Base-by-base conservation (phyloP, 1,140 invertebrate species). In the Metopolophium dirhodum region DNA sequence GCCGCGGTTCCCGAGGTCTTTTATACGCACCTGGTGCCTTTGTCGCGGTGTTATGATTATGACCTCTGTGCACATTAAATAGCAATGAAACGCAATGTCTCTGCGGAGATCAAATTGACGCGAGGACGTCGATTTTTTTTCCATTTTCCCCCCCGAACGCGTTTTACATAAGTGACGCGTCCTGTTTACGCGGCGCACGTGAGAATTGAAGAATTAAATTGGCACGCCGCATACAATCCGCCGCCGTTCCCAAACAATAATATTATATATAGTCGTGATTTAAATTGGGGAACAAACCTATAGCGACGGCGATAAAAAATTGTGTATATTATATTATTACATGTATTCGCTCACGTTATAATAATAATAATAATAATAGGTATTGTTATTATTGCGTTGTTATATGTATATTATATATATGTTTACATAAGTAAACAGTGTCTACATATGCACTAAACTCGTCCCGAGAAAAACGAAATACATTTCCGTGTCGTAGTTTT, bases 41-140 rank as follows among this genome's bases (percentile, higher is more conserved):
- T 93, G 91, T 93, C 91, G 57, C 77, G 91, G 91, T 57, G 49
- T 93, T 93, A 86, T 93, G 91, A 93, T 93, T 93, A 93, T 93
- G 91, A 93, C 91, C 91, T 93, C 91, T 93, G 61, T 77, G 30
- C 30, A 77, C 61, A 77, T 77, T 77, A 77, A 77, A 77, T 77
- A 77, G 61, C 61, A 86, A 37, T 49, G 82, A 30, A 93, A 93
- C 57, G 91, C 54, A 92, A 77, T 49, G 41, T 82, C 91, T 51
- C 6, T 18, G 30, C 14, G 30, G 61, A 93, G 49, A 93, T 49
- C 91, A 85, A 93, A 93, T 93, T 93, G 35, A 93, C 7, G 91
- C 35, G 54, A 93, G 91, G 91, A 93, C 91, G 57, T 54, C 14
- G n/a, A n/a, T 77, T 77, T 77, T 77, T 61, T 68, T 77, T 68